A percentile compares a stretch with the other conserved stretches of the same genome.
These are phyloP conservation scores for Carassius carassius DNA, from an alignment of 2,113 vertebrate species.

Conservation along the genomic window DNA sequence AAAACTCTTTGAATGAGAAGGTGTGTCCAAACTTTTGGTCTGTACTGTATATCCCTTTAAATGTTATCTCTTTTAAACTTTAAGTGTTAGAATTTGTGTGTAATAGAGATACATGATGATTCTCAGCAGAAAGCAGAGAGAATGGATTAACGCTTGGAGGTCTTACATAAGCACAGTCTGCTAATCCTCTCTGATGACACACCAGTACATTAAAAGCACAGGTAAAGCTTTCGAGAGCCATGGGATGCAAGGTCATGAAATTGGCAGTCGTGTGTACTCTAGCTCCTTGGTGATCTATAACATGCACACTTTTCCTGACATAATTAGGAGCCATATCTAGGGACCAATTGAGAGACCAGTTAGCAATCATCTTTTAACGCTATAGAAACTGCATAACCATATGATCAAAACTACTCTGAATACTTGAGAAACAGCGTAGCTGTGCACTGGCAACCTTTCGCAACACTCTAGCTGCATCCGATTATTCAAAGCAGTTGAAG, in stretches of 20 bases:
- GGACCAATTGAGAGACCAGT: not conserved
- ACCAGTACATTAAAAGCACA: slow-evolving; percentile 28
- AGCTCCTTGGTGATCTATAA: not conserved
- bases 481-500: not conserved
- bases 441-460: not conserved
- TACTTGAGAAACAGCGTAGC: not conserved
- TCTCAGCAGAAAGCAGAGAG: slow-evolving; percentile 41
- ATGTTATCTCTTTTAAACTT: not conserved
- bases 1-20: too few relatives aligned
- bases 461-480: not conserved
- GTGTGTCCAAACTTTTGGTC: too few relatives aligned
- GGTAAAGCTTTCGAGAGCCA: slow-evolving; percentile 37
- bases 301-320: not conserved
- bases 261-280: not conserved
- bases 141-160: slow-evolving; percentile 43
- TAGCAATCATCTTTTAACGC: not conserved
- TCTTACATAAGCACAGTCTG: slow-evolving; percentile 62
- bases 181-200: slow-evolving; percentile 64
- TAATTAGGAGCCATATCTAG: not conserved
- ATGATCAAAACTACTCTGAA: not conserved
- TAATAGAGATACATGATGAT: not conserved
- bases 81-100: not conserved
- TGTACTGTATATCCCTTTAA: too few relatives aligned
- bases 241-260: not conserved
- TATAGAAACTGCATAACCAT: not conserved